phyloP scores from a whole-genome alignment of 2,797 vertebrate species.

The Pterois miles region DNA sequence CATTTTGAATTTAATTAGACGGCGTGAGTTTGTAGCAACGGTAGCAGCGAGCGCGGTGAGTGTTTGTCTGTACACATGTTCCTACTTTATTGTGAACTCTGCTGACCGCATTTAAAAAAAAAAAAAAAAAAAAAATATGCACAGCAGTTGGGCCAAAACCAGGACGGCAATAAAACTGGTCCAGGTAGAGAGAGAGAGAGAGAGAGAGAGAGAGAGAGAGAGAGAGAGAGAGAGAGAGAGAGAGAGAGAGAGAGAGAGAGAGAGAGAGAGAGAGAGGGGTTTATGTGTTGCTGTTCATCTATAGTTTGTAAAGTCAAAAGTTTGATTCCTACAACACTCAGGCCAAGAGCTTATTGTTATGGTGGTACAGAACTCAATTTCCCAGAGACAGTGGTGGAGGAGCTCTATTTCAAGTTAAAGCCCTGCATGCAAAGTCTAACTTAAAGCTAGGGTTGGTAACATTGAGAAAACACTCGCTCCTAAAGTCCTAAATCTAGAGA shows the following conservation, averaged over 20 bases:
- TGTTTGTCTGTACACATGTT: slow-evolving; percentile 74
- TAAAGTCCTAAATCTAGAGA: too few species aligned
- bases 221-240: background rate
- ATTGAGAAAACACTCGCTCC: too few species aligned
- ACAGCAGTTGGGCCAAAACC: slow-evolving; percentile 48
- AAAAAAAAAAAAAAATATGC: slow-evolving; percentile 9
- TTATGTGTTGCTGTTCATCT: background rate
- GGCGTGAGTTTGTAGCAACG: slow-evolving; percentile 42
- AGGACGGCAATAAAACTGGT: slow-evolving; percentile 47
- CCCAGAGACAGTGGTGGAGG: background rate
- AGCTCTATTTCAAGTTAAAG: background rate
- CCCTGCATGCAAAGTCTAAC: background rate
- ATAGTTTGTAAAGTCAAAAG: background rate
- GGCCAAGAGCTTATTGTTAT: background rate
- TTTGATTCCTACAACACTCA: background rate
- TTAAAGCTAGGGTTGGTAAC: too few species aligned
- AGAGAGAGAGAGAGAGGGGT: background rate
- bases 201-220: too few species aligned
- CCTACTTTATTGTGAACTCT: slow-evolving; percentile 73
- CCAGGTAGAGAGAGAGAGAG: slow-evolving; percentile 4
- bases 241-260: background rate
- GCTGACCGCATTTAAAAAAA: slow-evolving; percentile 58
- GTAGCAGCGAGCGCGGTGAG: slow-evolving; percentile 36
- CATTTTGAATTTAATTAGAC: slow-evolving; percentile 59
- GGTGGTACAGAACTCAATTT: background rate